phyloP scores from a whole-genome alignment of 2,797 vertebrate genomes.

The Rhinella marina region DNA sequence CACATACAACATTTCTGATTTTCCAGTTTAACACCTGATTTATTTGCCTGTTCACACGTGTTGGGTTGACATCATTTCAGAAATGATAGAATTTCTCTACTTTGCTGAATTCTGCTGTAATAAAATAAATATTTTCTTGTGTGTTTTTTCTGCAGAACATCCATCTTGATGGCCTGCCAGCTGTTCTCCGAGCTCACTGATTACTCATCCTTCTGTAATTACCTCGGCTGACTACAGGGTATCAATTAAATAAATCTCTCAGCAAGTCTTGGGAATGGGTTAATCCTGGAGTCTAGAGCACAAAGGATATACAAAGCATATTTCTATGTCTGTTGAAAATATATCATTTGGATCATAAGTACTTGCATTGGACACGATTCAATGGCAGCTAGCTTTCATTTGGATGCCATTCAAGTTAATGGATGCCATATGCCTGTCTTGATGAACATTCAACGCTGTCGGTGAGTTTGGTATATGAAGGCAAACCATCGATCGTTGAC shows the following conservation, averaged over 20 bases:
- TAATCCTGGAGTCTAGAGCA: constrained; percentile 31
- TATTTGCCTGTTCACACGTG: not conserved
- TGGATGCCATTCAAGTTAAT: constrained; percentile 27
- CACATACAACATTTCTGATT: not conserved
- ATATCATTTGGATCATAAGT: constrained; percentile 13
- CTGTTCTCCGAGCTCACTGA: constrained; percentile 36
- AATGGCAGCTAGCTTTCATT: constrained; percentile 27
- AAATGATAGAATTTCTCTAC: constrained; percentile 5
- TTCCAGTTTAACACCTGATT: not conserved
- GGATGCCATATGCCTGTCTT: constrained; percentile 75
- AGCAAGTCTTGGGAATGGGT: constrained; percentile 24
- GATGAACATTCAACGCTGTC: constrained; percentile 98
- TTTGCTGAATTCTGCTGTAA: not conserved
- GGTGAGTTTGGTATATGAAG: constrained; percentile 95
- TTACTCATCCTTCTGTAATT: constrained; percentile 33
- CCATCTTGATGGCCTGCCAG: constrained; percentile 51
- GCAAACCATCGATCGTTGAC: constrained; percentile 99
- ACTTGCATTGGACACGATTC: constrained; percentile 20
- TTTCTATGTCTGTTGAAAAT: constrained; percentile 32
- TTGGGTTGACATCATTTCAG: not conserved
- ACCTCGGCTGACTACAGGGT: constrained; percentile 53
- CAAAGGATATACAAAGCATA: constrained; percentile 33
- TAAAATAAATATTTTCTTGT: constrained; percentile 23
- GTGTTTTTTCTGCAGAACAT: constrained; percentile 40
- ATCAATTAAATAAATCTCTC: constrained; percentile 45